phyloP scores from a whole-genome alignment of 2,797 vertebrate species.

The Mastacembelus armatus region DNA sequence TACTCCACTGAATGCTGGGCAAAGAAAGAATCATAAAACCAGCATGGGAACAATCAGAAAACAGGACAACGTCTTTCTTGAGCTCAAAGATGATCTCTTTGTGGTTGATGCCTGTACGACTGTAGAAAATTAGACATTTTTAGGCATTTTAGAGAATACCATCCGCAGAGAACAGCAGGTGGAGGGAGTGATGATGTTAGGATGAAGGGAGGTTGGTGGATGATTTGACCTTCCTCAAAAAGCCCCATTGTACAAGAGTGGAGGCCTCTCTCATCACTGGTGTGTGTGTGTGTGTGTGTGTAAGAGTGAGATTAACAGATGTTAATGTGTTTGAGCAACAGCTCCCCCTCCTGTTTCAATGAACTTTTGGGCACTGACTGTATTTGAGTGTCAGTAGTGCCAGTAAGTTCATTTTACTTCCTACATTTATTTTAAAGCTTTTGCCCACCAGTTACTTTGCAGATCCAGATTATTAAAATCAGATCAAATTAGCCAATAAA shows the following conservation, averaged over 20 bases:
- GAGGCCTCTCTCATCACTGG: conserved; percentile 56
- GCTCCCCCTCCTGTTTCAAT: conserved; percentile 50
- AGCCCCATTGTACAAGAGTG: conserved; percentile 66
- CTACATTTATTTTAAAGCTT: background rate
- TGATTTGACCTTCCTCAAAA: conserved; percentile 59
- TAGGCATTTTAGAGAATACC: conserved; percentile 25
- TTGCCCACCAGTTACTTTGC: background rate
- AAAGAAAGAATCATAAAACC: too few species aligned
- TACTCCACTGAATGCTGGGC: too few species aligned
- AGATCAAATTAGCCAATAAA: background rate
- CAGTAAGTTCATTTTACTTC: background rate
- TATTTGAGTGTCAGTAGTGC: background rate
- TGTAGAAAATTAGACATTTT: conserved; percentile 19
- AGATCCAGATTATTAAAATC: background rate
- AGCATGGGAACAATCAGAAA: too few species aligned
- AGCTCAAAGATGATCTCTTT: conserved; percentile 20
- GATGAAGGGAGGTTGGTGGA: conserved; percentile 51
- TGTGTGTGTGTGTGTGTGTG: conserved; percentile 17
- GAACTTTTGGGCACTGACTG: too few species aligned
- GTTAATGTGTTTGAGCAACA: conserved; percentile 40
- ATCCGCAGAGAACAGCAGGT: background rate
- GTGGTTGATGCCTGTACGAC: conserved; percentile 4
- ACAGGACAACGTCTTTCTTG: background rate
- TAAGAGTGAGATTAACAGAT: background rate
- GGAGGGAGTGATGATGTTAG: conserved; percentile 46